phyloP scores from a whole-genome alignment of 2,797 vertebrate genomes.

The Danio choprae region DNA sequence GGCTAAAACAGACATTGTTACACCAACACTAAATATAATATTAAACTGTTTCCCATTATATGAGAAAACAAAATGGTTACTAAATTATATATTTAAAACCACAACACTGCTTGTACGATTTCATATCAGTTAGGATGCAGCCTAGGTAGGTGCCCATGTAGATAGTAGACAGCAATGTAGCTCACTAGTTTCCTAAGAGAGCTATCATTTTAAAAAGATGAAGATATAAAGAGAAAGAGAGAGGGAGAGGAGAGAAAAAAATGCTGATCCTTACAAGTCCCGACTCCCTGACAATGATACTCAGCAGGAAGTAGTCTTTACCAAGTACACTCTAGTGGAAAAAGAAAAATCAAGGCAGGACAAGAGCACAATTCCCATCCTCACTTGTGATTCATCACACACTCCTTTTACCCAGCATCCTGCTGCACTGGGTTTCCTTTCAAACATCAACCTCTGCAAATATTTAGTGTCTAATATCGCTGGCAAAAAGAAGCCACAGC shows the following conservation, averaged over 20 bases:
- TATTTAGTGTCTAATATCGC: slow-evolving; percentile 24
- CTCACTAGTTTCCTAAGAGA: background rate
- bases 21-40: background rate
- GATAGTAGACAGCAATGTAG: background rate
- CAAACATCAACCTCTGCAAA: slow-evolving; percentile 37
- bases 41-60: background rate
- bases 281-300: slow-evolving; percentile 27
- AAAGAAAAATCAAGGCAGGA: slow-evolving; percentile 26
- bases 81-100: background rate
- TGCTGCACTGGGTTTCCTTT: background rate
- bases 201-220: background rate
- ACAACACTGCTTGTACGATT: background rate
- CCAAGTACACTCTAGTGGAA: slow-evolving; percentile 17
- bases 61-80: background rate
- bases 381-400: slow-evolving; percentile 24
- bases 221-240: background rate
- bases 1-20: too few species aligned
- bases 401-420: background rate
- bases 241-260: background rate
- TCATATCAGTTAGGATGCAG: background rate
- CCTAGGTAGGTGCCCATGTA: background rate
- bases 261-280: slow-evolving; percentile 22
- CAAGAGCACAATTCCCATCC: slow-evolving; percentile 31
- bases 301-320: slow-evolving; percentile 37
- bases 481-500: slow-evolving; percentile 29